These are phyloP conservation scores for Rutilus rutilus DNA, from an alignment of 2,113 vertebrate genomes.

Conservation along the genomic window DNA sequence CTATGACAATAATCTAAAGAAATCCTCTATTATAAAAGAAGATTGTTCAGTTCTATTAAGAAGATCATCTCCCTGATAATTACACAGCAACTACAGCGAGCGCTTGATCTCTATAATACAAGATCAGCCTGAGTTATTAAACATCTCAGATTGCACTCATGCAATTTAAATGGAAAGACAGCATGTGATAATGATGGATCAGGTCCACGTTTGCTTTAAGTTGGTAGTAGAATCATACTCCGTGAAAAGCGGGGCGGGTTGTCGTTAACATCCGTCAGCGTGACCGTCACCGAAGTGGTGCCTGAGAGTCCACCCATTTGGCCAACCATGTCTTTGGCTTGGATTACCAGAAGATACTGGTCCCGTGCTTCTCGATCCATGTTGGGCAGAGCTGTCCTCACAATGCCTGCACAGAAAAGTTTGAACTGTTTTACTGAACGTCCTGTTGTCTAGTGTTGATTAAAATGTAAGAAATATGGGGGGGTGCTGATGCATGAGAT, in stretches of 20 bases:
- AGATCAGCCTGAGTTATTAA: conserved; percentile 17
- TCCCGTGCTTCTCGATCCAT: conserved; percentile 91
- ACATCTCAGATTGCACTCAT: not conserved
- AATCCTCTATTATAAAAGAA: conserved; percentile 3
- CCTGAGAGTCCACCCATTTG: conserved; percentile 89
- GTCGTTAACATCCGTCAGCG: conserved; percentile 86
- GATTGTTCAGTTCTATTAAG: not conserved
- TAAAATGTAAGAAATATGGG: not conserved
- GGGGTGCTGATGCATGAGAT: not conserved
- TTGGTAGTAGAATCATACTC: conserved; percentile 70
- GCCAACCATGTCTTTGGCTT: conserved; percentile 92
- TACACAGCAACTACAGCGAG: not conserved
- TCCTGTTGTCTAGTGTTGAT: not conserved
- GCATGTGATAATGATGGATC: conserved; percentile 19
- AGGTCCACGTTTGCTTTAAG: not conserved
- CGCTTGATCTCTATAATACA: conserved; percentile 4
- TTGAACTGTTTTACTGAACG: not conserved
- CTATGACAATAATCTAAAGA: conserved; percentile 18
- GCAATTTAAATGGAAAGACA: conserved; percentile 7
- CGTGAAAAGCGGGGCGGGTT: conserved; percentile 86
- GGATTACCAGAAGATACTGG: conserved; percentile 87
- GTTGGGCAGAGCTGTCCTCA: conserved; percentile 88
- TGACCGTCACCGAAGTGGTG: conserved; percentile 86
- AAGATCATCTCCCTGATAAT: conserved; percentile 29
- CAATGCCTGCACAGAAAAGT: conserved; percentile 76